Evolutionary conservation across 2,888 invertebrate species (phyloP).

Genomic region (Onchidella celtica): DNA sequence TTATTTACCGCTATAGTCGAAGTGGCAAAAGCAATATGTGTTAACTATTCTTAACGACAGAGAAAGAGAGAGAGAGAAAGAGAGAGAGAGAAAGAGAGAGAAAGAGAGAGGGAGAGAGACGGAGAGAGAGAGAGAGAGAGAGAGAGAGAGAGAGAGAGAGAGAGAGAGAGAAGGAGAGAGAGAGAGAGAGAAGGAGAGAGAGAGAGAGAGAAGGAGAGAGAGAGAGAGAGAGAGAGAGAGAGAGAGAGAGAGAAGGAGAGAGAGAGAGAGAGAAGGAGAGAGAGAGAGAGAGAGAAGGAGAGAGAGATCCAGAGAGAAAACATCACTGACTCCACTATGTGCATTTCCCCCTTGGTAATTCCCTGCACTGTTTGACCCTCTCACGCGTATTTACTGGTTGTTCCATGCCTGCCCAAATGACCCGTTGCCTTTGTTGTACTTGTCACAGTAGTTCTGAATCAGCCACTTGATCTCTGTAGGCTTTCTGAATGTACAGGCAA

Average conservation of each 20-base stretch:
- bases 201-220: not conserved
- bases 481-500: no score
- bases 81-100: conserved; percentile 6
- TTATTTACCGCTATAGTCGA: no score
- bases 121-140: not conserved
- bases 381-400: no score
- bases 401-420: no score
- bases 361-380: no score
- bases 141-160: not conserved
- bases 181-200: not conserved
- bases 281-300: not conserved
- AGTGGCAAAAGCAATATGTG: no score
- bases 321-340: not conserved
- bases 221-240: not conserved
- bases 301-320: not conserved
- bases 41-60: no score
- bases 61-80: conserved; percentile 16
- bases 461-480: no score
- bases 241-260: not conserved
- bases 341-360: no score
- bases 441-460: no score
- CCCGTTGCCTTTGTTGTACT: no score
- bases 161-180: not conserved
- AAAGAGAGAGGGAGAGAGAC: conserved; percentile 13
- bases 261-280: not conserved